Conservation (phyloP, 2,888 invertebrate genomes). For the Andrena dorsata region DNA sequence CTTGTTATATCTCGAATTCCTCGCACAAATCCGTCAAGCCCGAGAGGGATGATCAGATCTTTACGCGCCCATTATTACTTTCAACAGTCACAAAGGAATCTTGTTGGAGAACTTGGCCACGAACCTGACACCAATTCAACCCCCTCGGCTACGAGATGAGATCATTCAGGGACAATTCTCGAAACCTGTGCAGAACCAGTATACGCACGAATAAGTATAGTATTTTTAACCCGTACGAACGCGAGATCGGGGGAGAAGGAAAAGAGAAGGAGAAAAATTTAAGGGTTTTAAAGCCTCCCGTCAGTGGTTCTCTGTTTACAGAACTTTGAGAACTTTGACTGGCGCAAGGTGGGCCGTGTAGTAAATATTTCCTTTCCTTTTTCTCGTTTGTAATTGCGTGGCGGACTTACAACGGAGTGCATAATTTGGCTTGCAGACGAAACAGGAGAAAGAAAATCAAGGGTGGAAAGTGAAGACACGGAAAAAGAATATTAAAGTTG, state of each 20-base stretch:
- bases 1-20: not conserved
- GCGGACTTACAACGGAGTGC: not conserved
- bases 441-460: not conserved
- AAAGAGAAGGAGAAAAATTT: constrained; percentile 67
- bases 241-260: constrained; percentile 40
- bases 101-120: constrained; percentile 16
- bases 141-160: constrained; percentile 19
- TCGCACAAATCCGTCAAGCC: not conserved
- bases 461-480: not conserved
- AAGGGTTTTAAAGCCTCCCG: constrained; percentile 55
- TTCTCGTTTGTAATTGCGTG: not conserved
- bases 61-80: constrained; percentile 12
- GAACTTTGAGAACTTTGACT: not conserved
- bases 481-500: not conserved
- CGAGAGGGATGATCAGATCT: constrained; percentile 28
- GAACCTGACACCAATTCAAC: constrained; percentile 39
- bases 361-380: constrained; percentile 1
- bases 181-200: constrained; percentile 64
- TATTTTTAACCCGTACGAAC: constrained; percentile 77
- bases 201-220: constrained; percentile 60
- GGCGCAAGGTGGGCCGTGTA: not conserved
- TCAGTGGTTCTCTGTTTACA: constrained; percentile 57
- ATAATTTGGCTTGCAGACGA: not conserved
- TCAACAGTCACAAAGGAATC: constrained; percentile 22
- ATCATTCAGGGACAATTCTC: constrained; percentile 57